Evolutionary conservation across 2,888 invertebrate genomes (phyloP), one percentile per base, ranked within the genome.

Genomic region (Parnassius mnemosyne): DNA sequence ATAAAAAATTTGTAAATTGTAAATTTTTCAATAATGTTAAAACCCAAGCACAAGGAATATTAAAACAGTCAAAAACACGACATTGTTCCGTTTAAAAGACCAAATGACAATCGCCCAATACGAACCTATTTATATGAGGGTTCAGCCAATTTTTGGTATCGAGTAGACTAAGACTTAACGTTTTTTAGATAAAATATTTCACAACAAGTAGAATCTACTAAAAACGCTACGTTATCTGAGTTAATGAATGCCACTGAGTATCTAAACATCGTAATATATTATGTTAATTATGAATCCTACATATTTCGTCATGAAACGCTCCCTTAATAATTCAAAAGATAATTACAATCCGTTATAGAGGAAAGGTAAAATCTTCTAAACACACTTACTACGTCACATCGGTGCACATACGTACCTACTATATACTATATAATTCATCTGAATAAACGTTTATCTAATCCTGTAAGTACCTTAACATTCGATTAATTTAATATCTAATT

Each of bases 1-100:
- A 87, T 89, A 80, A 88, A 89, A 89, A 87, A 79, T 81, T 87
- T 90, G 89, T 89, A 89, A 89, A 89, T 84, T 90, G 90, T 90
- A 89, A 85, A 69, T 65, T 61, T 68, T 66, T 65, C 60, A 63
- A 65, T 64, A 59, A 60, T 62, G 49, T 69, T 84, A 78, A 87
- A 89, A 83, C 79, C 79, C 78, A 77, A 83, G 80, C 85, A 84
- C 79, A 62, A 89, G 81, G 84, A 83, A 84, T 81, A 84, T 79
- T 81, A 87, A 72, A 85, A 85, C 80, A 83, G 83, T 82, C 80
- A 83, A 81, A n/a, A 53, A 44, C 65, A 61, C 66, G 69, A 69
- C 66, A 65, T 64, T 66, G 65, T 69, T 69, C 68, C 49, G 44
- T 49, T 62, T 43, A n/a, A 44, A 12, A 34, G 66, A 71, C 64